Percentiles rank a stretch among this genome's conserved stretches.
These are phyloP conservation scores for Pygathrix nemaeus DNA, from an alignment of 2,113 vertebrate genomes.

Conservation along the genomic window DNA sequence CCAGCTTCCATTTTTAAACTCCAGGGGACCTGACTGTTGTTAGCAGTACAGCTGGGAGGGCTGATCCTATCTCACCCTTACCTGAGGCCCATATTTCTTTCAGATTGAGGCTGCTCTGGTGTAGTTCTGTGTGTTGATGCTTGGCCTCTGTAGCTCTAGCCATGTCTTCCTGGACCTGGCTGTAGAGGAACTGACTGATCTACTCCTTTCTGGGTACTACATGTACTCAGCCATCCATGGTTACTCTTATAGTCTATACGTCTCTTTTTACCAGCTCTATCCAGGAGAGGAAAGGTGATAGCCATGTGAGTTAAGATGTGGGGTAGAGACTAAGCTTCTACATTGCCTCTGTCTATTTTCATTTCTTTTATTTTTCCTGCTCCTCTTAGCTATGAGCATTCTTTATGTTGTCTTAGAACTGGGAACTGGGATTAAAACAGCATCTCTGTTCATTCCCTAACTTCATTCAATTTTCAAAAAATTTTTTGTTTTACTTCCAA, in stretches of 20 bases:
- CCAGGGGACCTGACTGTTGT: not conserved
- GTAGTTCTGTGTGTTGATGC: not conserved
- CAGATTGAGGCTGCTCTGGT: accelerated
- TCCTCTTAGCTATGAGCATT: not conserved
- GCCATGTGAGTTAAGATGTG: not conserved
- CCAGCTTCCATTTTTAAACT: not conserved
- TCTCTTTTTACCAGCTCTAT: not conserved
- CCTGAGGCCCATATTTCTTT: not conserved
- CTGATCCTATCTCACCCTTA: accelerated
- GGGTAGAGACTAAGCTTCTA: too few species aligned
- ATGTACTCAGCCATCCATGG: not conserved
- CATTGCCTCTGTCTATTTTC: not conserved
- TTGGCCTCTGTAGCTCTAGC: not conserved
- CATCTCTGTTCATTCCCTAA: not conserved
- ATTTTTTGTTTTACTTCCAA: not conserved
- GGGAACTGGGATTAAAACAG: not conserved
- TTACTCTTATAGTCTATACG: accelerated
- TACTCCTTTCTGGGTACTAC: not conserved
- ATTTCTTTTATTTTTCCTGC: not conserved
- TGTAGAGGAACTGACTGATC: too few species aligned
- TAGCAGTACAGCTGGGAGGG: not conserved
- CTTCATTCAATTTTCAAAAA: not conserved
- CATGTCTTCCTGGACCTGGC: not conserved
- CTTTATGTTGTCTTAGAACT: not conserved
- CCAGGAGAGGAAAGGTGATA: not conserved